A percentile compares a stretch with the other conserved stretches of the same genome.
Conservation (phyloP, 2,888 invertebrate genomes). For the Plutella xylostella region DNA sequence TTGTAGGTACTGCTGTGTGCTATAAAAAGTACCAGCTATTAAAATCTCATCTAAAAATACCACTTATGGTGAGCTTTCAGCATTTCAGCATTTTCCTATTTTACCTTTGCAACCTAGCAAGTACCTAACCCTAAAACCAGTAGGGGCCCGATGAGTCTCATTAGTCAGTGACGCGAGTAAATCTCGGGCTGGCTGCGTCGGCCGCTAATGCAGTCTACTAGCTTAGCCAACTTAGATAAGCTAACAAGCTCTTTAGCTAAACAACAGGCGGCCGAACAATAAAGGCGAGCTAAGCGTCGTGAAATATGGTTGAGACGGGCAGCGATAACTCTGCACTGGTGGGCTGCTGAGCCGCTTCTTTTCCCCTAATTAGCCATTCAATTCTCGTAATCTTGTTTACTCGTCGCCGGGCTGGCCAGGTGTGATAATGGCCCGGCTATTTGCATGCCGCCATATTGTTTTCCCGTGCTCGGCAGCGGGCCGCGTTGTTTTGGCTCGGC, state of each 20-base stretch:
- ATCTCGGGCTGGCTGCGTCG: conserved; percentile 43
- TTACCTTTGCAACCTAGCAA: too few relatives aligned
- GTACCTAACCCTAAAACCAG: too few relatives aligned
- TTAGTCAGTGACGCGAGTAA: conserved; percentile 40
- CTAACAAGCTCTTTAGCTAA: conserved; percentile 61
- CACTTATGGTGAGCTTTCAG: too few relatives aligned
- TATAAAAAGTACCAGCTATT: too few relatives aligned
- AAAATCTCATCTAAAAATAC: too few relatives aligned
- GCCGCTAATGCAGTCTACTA: conserved; percentile 58
- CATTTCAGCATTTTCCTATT: too few relatives aligned
- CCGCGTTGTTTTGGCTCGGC: conserved; percentile 62
- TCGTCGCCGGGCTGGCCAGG: conserved; percentile 63
- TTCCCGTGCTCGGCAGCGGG: conserved; percentile 60
- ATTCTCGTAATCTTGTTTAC: conserved; percentile 70
- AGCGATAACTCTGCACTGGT: conserved; percentile 57
- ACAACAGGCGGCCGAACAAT: conserved; percentile 60
- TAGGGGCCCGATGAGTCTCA: too few relatives aligned
- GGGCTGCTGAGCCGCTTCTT: conserved; percentile 53
- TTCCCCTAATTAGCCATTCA: conserved; percentile 69
- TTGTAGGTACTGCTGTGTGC: too few relatives aligned
- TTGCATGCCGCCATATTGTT: conserved; percentile 71
- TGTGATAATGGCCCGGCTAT: conserved; percentile 69
- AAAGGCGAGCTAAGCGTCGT: conserved; percentile 61
- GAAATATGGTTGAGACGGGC: conserved; percentile 62
- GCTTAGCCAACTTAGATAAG: conserved; percentile 58